Conservation (phyloP, 2,888 invertebrate species). For the Carterocephalus palaemon region DNA sequence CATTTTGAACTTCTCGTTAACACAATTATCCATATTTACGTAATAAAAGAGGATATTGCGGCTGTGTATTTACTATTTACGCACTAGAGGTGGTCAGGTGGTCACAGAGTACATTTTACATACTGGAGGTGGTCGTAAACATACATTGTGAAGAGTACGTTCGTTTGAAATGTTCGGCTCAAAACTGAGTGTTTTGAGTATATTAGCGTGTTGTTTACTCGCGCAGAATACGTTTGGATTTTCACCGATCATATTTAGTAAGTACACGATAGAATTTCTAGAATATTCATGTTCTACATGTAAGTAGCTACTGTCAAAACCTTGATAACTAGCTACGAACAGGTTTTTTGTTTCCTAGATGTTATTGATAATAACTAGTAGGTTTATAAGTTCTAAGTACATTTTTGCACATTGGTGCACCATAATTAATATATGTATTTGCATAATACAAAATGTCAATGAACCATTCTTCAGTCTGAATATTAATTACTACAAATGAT, state of each 20-base stretch:
- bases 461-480: no score
- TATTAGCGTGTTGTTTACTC: conserved; percentile 44
- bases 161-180: conserved; percentile 52
- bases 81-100: not conserved
- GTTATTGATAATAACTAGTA: no score
- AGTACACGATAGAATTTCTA: conserved; percentile 43
- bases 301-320: not conserved
- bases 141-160: conserved; percentile 7
- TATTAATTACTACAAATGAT: not conserved
- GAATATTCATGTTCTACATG: conserved; percentile 17
- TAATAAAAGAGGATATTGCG: conserved; percentile 24
- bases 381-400: no score
- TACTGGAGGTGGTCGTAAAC: not conserved
- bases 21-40: conserved; percentile 17
- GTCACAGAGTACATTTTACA: conserved; percentile 4
- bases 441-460: conserved; percentile 3
- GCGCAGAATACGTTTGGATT: conserved; percentile 58
- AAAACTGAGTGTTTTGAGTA: conserved; percentile 45
- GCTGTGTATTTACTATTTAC: conserved; percentile 12
- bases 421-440: no score
- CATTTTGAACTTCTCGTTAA: conserved; percentile 12
- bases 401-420: no score
- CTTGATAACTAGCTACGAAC: not conserved
- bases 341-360: no score
- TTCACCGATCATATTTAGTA: conserved; percentile 69